Conservation (phyloP, 35 echinoderm and acorn worm genomes). For the Ophioderma brevispina region DNA sequence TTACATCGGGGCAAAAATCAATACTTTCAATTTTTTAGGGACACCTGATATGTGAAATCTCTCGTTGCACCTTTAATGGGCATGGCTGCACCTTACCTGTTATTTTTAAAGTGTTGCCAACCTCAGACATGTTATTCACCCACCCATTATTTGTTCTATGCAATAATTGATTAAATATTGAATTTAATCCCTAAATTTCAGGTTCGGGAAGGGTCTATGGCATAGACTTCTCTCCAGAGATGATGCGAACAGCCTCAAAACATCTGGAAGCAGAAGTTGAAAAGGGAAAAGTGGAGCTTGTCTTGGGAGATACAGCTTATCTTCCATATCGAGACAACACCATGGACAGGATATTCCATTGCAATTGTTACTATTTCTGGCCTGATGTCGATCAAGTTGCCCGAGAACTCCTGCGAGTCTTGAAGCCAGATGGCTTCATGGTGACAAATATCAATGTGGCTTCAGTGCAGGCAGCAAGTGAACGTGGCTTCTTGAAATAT, state of each 20-base stretch:
- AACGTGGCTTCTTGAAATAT: slow-evolving; percentile 12
- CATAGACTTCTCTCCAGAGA: slow-evolving; percentile 72
- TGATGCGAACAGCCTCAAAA: slow-evolving; percentile 42
- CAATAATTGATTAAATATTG: too few species aligned
- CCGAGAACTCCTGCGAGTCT: slow-evolving; percentile 52
- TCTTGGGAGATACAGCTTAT: slow-evolving; percentile 51
- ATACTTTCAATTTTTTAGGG: too few species aligned
- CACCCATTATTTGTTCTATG: too few species aligned
- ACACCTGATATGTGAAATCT: too few species aligned
- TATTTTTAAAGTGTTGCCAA: too few species aligned
- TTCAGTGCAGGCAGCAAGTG: not conserved
- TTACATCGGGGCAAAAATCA: too few species aligned
- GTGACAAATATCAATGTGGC: slow-evolving; percentile 41
- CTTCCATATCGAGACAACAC: slow-evolving; percentile 61
- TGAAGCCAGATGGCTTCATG: slow-evolving; percentile 79
- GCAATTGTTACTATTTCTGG: slow-evolving; percentile 96
- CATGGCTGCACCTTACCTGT: too few species aligned
- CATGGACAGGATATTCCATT: slow-evolving; percentile 80
- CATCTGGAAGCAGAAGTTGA: slow-evolving; percentile 49
- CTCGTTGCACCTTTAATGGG: too few species aligned
- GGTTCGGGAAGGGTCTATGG: slow-evolving; percentile 72
- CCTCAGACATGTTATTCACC: too few species aligned
- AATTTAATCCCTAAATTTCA: too few species aligned
- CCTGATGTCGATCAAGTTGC: slow-evolving; percentile 45
- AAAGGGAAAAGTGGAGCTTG: slow-evolving; percentile 46